Evolutionary conservation across 2,888 invertebrate genomes (phyloP).

Genomic region (Tricholauxania praeusta): DNA sequence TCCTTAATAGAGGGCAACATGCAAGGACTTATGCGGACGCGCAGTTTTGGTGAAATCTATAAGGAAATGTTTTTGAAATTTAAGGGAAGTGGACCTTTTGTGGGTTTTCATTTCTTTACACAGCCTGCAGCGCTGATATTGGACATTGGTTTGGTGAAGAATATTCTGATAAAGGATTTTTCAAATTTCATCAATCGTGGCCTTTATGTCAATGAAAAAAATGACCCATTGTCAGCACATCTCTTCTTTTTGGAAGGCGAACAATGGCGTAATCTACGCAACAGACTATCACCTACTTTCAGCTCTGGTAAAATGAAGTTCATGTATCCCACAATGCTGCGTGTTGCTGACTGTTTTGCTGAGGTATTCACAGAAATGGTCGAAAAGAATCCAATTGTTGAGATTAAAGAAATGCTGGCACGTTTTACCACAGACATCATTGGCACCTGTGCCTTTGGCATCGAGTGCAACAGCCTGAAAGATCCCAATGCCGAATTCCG

Average conservation of each 20-base stretch:
- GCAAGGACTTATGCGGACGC: no score
- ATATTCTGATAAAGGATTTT: constrained; percentile 32
- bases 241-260: constrained; percentile 59
- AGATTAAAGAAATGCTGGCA: constrained; percentile 67
- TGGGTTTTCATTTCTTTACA: constrained; percentile 54
- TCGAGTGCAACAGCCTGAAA: constrained; percentile 66
- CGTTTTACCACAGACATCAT: constrained; percentile 71
- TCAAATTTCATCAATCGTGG: constrained; percentile 33
- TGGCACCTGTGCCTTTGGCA: constrained; percentile 69
- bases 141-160: constrained; percentile 34
- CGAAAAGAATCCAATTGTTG: constrained; percentile 47
- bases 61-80: constrained; percentile 48
- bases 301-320: constrained; percentile 70
- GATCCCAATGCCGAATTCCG: constrained; percentile 64
- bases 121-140: constrained; percentile 43
- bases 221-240: constrained; percentile 61
- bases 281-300: constrained; percentile 69
- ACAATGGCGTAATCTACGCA: constrained; percentile 67
- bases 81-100: constrained; percentile 53
- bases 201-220: constrained; percentile 36
- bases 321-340: constrained; percentile 66
- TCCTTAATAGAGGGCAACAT: no score
- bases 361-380: constrained; percentile 51
- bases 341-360: constrained; percentile 58
- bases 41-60: constrained; percentile 32